Base-by-base conservation (phyloP, 2,113 vertebrate species). In the Epinephelus cyanopodus region DNA sequence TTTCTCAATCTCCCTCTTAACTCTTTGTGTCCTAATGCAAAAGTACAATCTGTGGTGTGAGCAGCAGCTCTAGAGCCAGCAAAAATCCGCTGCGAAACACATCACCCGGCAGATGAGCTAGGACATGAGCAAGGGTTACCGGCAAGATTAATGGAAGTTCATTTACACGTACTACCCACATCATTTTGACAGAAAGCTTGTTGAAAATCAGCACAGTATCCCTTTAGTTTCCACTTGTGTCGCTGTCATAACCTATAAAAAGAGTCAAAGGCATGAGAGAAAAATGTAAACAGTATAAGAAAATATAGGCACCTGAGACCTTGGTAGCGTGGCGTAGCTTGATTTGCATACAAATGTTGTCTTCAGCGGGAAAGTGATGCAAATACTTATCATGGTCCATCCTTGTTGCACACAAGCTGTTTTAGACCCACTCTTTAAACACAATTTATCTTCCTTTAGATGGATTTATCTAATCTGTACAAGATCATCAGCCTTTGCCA, bases 401-500 rank as follows among this genome's bases (percentile, higher is more conserved):
- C 74, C 80, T 90, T 79, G 74, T 65, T 79, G 37, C 37, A 58
- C 60, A 68, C 57, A 62, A 47, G 78, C 39, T 53, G 77, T 82
- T 86, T 83, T 74, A 63, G 33, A 65, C 54, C 57, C 53, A 50
- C 21, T 76, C 21, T 82, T n/a, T 72, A 86, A 84, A 77, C 25
- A 45, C 62, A 77, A 45, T 81, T 64, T 29, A 79, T 90, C 67
- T 82, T 73, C 56, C 27, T 47, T 57, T 42, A 60, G 52, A 82
- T 75, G 45, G 37, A 87, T 86, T 73, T 83, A 85, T 89, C 63
- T 87, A 74, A 90, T 87, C 81, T 80, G 62, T 54, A 74, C 47
- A 79, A 66, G 53, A 87, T 82, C 62, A 84, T 86, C 73, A 84
- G 68, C 60, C 57, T 75, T 68, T 74, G 61, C 47, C 23, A 53